Conservation (phyloP, 2,113 vertebrate genomes). For the Neogale vison region DNA sequence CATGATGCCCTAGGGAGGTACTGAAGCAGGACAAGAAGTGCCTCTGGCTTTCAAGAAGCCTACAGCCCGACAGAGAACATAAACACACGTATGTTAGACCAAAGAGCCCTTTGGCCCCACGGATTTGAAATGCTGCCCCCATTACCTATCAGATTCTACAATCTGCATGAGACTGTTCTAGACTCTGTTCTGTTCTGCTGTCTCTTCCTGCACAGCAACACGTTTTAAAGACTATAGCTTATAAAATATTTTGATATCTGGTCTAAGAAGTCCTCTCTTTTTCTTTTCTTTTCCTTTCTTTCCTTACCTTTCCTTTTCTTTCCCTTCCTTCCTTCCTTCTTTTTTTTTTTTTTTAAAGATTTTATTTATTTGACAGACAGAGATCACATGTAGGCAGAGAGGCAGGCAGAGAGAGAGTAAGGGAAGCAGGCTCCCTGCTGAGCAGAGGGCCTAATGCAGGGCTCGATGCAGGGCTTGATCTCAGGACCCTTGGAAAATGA, state of each 20-base stretch:
- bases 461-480: too few species aligned
- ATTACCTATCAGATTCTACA: not conserved
- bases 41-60: not conserved
- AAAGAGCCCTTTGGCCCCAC: not conserved
- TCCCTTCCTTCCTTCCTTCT: too few species aligned
- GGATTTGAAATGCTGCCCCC: not conserved
- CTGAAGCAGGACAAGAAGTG: not conserved
- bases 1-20: not conserved
- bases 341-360: too few species aligned
- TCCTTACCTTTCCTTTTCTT: too few species aligned
- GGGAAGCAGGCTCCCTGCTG: too few species aligned
- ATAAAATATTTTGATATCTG: not conserved
- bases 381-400: too few species aligned
- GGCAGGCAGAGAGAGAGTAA: too few species aligned
- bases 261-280: not conserved
- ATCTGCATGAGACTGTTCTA: not conserved
- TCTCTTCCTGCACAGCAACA: not conserved
- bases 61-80: not conserved
- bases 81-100: not conserved
- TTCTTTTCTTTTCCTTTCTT: not conserved
- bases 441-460: too few species aligned
- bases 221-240: slow-evolving; percentile 15
- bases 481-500: too few species aligned
- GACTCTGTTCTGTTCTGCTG: not conserved
- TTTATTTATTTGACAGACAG: too few species aligned